Conservation (phyloP, 2,797 vertebrate species). For the Scolopax rusticola region DNA sequence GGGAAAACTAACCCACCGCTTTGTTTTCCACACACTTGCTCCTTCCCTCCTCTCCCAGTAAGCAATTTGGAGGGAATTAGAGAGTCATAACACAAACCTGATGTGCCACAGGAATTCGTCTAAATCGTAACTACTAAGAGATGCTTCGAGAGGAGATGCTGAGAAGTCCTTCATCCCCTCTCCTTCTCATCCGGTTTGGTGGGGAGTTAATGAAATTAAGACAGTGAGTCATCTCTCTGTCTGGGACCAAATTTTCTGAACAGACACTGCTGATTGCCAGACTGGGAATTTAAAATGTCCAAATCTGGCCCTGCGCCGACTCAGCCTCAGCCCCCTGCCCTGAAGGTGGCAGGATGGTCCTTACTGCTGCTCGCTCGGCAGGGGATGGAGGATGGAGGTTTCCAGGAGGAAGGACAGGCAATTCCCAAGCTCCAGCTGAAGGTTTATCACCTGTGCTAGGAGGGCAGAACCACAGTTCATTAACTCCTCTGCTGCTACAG, state of each 20-base stretch:
- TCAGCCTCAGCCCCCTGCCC: background rate
- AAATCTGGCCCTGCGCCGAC: background rate
- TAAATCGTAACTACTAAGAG: background rate
- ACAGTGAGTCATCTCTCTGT: background rate
- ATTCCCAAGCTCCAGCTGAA: background rate
- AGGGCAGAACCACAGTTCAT: background rate
- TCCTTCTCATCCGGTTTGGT: background rate
- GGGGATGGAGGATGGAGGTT: background rate
- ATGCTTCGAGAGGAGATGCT: background rate
- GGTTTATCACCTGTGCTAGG: background rate
- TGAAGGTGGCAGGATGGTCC: background rate
- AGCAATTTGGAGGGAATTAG: background rate
- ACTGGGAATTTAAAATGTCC: background rate
- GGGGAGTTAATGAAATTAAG: background rate
- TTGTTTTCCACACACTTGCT: background rate
- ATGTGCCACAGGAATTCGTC: background rate
- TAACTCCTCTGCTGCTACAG: background rate
- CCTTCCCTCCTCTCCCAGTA: background rate
- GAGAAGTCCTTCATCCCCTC: background rate
- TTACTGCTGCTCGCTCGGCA: background rate
- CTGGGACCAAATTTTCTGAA: background rate
- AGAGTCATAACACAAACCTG: background rate
- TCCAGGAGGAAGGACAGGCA: background rate
- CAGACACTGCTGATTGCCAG: background rate
- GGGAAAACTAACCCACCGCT: background rate